Percentiles rank a stretch among this genome's conserved stretches.
phyloP scores from a whole-genome alignment of 2,888 invertebrate genomes.

The Philonicus albiceps region DNA sequence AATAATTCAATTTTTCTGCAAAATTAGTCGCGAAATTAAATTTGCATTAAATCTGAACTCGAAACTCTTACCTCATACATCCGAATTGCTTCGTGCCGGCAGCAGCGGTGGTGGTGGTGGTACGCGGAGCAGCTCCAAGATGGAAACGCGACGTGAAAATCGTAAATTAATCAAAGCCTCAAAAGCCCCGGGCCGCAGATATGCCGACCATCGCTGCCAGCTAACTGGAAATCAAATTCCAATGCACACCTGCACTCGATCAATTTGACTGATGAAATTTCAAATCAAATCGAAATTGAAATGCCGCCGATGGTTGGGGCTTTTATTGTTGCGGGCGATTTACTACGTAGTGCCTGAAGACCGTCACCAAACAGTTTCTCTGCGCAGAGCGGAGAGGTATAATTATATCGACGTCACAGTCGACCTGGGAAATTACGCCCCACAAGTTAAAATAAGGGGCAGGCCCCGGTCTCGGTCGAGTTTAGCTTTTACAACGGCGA shows the following conservation, averaged over 20 bases:
- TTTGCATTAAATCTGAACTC: neutral
- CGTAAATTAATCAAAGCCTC: conserved; percentile 30
- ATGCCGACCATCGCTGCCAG: conserved; percentile 1
- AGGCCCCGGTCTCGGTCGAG: neutral
- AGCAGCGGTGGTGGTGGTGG: neutral
- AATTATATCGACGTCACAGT: conserved; percentile 8
- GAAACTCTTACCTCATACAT: neutral
- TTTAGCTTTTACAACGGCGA: neutral
- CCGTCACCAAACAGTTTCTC: neutral
- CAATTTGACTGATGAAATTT: conserved; percentile 40
- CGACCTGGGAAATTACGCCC: neutral
- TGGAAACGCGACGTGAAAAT: neutral
- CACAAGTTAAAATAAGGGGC: neutral
- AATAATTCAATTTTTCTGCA: neutral
- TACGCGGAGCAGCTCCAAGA: neutral
- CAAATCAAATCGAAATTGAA: conserved; percentile 40
- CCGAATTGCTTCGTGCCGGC: neutral
- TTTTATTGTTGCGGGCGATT: conserved; percentile 16
- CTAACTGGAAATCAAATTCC: conserved; percentile 30
- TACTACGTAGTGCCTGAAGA: conserved; percentile 18
- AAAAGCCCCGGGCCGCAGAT: neutral
- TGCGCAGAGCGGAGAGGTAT: neutral
- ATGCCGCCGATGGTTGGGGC: conserved; percentile 30
- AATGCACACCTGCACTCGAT: conserved; percentile 42
- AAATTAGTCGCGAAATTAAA: neutral